Conservation (phyloP, 92 coral and sea anemone genomes). For the Phenganax marumi region DNA sequence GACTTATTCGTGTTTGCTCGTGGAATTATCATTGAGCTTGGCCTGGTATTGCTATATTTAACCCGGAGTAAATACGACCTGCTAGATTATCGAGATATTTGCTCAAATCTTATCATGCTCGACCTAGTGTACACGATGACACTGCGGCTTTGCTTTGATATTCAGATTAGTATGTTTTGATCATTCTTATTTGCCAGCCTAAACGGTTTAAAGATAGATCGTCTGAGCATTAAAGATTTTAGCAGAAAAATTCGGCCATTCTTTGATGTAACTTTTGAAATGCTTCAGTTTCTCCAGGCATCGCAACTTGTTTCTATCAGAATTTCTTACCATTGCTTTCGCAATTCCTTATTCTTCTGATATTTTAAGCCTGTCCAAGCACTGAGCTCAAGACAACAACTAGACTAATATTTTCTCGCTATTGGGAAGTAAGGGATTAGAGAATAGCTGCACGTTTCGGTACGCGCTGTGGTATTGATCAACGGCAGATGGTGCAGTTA, state of each 20-base stretch:
- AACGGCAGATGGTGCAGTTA: no score
- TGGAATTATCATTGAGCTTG: background rate
- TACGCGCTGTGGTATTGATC: no score
- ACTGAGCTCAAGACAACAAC: background rate
- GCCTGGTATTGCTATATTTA: background rate
- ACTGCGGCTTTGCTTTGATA: conserved; percentile 30
- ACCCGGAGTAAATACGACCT: conserved; percentile 10
- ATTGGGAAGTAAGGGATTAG: no score
- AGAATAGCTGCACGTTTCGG: no score
- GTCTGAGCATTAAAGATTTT: background rate
- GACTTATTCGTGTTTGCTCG: conserved; percentile 6
- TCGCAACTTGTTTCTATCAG: no score
- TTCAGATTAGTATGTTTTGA: conserved; percentile 37
- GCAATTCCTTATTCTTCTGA: background rate
- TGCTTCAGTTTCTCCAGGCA: no score
- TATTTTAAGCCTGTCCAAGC: background rate
- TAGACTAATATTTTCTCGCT: background rate
- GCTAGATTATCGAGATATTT: conserved; percentile 29
- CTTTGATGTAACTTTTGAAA: no score
- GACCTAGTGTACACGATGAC: conserved; percentile 13
- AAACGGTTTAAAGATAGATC: conserved; percentile 15
- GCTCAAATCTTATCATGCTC: conserved; percentile 27
- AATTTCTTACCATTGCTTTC: no score
- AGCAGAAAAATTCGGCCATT: background rate
- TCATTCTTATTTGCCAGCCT: conserved; percentile 17